Conservation (phyloP, 64 coral and sea anemone genomes). For the Cladopsammia gracilis region DNA sequence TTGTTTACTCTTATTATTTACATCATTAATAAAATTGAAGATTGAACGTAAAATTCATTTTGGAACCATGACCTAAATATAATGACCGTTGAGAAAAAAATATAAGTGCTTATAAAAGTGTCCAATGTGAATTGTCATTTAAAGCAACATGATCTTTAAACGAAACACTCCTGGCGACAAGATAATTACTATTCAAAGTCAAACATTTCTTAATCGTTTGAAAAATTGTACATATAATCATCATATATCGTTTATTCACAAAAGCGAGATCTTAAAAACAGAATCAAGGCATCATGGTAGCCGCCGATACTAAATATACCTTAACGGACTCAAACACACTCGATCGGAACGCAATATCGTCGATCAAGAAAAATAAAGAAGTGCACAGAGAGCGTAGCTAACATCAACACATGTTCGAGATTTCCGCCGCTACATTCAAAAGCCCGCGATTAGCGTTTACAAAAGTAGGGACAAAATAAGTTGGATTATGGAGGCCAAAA, state of each 20-base stretch:
- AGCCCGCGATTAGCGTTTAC: background rate
- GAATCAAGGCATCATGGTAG: background rate
- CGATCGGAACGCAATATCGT: no score
- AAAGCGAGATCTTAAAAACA: background rate
- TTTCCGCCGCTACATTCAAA: background rate
- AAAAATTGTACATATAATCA: background rate
- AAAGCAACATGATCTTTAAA: background rate
- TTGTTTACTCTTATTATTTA: conserved; percentile 21
- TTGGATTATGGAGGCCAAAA: background rate
- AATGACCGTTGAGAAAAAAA: background rate
- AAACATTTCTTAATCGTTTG: background rate
- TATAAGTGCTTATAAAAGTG: background rate
- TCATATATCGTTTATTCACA: background rate
- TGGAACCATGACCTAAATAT: background rate
- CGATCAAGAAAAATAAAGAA: no score
- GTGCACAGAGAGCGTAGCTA: background rate
- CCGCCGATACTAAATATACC: background rate
- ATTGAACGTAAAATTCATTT: conserved; percentile 15
- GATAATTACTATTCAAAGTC: background rate
- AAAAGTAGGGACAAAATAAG: background rate
- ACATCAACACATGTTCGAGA: background rate
- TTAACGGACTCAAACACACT: background rate
- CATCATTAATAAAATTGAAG: conserved; percentile 1
- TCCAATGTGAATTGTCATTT: background rate
- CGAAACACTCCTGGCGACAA: background rate